Conservation (phyloP, 2,113 vertebrate genomes). For the Sylvilagus bachmani region DNA sequence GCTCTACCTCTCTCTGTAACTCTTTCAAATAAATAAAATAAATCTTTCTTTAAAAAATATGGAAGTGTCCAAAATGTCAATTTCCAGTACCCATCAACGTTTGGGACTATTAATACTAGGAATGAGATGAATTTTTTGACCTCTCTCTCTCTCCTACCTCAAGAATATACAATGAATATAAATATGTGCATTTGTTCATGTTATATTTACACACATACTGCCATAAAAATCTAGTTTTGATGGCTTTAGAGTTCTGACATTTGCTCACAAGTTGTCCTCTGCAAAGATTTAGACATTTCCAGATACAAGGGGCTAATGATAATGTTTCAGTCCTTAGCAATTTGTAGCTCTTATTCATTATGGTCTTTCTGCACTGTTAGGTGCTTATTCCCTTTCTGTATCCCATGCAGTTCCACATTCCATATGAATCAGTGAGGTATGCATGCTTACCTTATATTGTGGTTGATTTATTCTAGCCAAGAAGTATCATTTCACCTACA, state of each 20-base stretch:
- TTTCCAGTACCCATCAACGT: background rate
- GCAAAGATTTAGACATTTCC: constrained; percentile 18
- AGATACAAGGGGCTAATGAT: background rate
- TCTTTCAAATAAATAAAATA: too few relatives aligned
- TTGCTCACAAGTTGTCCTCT: constrained; percentile 31
- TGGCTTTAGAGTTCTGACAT: background rate
- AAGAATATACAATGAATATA: constrained; percentile 44
- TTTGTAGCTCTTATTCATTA: constrained; percentile 21
- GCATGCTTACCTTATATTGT: background rate
- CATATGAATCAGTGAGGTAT: background rate
- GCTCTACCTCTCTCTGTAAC: too few relatives aligned
- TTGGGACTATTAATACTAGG: constrained; percentile 36
- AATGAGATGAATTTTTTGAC: constrained; percentile 54
- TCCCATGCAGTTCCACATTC: background rate
- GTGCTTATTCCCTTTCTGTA: background rate
- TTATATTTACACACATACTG: background rate
- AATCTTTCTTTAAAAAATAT: too few relatives aligned
- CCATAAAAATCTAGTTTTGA: constrained; percentile 38
- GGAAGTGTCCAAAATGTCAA: constrained; percentile 47
- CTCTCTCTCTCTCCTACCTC: background rate
- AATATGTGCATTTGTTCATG: constrained; percentile 29
- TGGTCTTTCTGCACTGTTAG: background rate
- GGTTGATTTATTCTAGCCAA: constrained; percentile 2
- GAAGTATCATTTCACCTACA: background rate
- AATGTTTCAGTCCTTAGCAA: background rate